Conservation (phyloP, 2,888 invertebrate genomes). For the Drosophila kanekoi region DNA sequence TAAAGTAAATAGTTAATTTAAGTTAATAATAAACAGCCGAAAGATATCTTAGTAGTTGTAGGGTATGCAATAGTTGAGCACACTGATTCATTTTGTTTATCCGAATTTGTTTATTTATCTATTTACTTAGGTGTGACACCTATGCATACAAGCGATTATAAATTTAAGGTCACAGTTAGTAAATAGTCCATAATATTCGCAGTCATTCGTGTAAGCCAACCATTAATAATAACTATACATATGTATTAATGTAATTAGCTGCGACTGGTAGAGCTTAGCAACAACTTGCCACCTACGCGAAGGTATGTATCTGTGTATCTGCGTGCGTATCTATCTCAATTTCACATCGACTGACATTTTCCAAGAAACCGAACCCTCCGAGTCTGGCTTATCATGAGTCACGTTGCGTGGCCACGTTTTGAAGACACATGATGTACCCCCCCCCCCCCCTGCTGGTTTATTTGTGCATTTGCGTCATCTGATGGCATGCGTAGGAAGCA, state of each 20-base stretch:
- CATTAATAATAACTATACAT: conserved; percentile 9
- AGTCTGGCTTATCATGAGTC: conserved; percentile 24
- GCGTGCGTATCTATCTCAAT: not conserved
- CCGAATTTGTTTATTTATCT: conserved; percentile 5
- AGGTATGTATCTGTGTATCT: not conserved
- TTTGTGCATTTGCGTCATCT: not conserved
- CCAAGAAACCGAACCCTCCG: not conserved
- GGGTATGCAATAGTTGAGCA: not conserved
- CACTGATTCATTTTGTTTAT: not conserved
- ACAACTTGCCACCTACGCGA: not conserved
- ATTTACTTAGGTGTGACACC: conserved; percentile 9
- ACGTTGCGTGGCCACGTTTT: conserved; percentile 19
- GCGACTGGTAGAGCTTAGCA: not conserved
- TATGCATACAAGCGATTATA: conserved; percentile 5
- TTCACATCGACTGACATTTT: not conserved
- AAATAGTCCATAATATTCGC: not conserved
- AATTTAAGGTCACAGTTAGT: conserved; percentile 3
- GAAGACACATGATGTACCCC: too few species aligned
- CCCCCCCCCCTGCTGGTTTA: too few species aligned
- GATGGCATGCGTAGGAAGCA: conserved; percentile 1
- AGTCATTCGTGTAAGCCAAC: not conserved
- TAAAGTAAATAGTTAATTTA: not conserved
- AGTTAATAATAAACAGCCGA: too few species aligned
- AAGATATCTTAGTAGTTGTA: too few species aligned
- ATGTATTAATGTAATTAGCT: conserved; percentile 30